Base-by-base conservation (phyloP, 2,888 invertebrate genomes). In the Spilosoma lubricipeda region DNA sequence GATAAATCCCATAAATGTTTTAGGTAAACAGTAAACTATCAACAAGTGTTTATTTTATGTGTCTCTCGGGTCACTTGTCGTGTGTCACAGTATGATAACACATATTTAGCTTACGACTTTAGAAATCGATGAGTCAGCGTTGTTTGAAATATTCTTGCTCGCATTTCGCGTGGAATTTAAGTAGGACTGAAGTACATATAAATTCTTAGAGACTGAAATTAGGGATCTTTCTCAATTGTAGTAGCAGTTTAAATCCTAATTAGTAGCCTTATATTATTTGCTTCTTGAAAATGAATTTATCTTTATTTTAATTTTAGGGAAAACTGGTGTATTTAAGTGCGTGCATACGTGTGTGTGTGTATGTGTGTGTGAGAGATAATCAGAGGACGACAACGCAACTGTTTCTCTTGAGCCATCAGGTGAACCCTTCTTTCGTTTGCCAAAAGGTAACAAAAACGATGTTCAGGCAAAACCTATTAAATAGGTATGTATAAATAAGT, bases 41-140 rank as follows among this genome's bases (percentile, higher is more conserved):
- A 83, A 82, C 83, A 82, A 82, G 82, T 83, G 83, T 83, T 72
- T 71, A 70, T 66, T 52, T 36, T 74, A 39, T 65, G 52, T 63
- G 72, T 20, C 18, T 63, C 45, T 36, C 33, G 65, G 30, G 13
- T 5, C 8, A 11, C 39, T 71, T 30, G 71, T 33, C 15, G 18
- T 42, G 23, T n/a, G 45, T 64, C 45, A 65, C 36, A n/a, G 15
- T 33, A 71, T 63, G n/a, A 27, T n/a, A 27, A 69, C 36, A 59
- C 1, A 39, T 42, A 42, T 63, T 63, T 63, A 59, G 70, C 39
- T 59, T 70, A 36, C 68, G 30, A 30, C 45, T 18, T 45, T 9
- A 67, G 67, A 48, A 30, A 30, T 7, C 27, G 27, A 30, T 48
- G 45, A 67, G 20, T 67, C 45, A 67, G 45, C 30, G 30, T 67